Percentiles rank a stretch among this genome's conserved stretches.
phyloP scores from a whole-genome alignment of 2,888 invertebrate species.

The Caenorhabditis becei region DNA sequence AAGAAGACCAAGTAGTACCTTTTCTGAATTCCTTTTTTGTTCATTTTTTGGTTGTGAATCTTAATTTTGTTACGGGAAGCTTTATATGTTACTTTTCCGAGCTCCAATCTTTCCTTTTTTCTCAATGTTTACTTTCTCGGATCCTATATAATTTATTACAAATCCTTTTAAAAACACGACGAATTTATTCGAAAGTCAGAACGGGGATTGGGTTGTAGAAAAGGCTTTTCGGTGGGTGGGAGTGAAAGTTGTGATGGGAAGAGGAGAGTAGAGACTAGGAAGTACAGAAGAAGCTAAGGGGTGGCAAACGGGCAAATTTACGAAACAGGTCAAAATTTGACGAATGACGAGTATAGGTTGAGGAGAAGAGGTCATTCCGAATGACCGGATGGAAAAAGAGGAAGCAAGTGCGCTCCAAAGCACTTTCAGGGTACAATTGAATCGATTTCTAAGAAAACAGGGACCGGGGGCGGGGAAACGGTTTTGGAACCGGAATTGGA shows the following conservation, averaged over 20 bases:
- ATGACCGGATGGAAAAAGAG: constrained; percentile 19
- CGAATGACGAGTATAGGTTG: constrained; percentile 42
- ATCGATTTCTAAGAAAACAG: constrained; percentile 28
- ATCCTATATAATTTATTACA: background rate
- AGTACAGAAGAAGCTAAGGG: background rate
- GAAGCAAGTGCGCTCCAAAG: background rate
- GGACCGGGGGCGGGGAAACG: constrained; percentile 16
- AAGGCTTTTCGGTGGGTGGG: background rate
- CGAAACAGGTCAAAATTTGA: constrained; percentile 17
- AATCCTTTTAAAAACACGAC: constrained; percentile 7
- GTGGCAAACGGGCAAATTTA: constrained; percentile 47
- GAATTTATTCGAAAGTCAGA: constrained; percentile 26
- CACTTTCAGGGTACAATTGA: background rate
- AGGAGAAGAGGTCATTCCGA: constrained; percentile 38
- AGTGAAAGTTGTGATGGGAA: constrained; percentile 36
- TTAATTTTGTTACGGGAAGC: constrained; percentile 8
- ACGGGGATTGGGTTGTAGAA: constrained; percentile 9
- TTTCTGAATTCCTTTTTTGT: no score
- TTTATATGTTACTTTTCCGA: background rate
- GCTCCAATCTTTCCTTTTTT: constrained; percentile 3
- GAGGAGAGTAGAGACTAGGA: constrained; percentile 18
- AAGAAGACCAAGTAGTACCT: constrained; percentile 47
- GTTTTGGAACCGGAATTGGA: constrained; percentile 58
- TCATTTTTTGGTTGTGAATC: background rate
- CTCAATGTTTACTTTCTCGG: background rate